phyloP scores from a whole-genome alignment of 2,113 vertebrate species.

The Pterocles orientalis region DNA sequence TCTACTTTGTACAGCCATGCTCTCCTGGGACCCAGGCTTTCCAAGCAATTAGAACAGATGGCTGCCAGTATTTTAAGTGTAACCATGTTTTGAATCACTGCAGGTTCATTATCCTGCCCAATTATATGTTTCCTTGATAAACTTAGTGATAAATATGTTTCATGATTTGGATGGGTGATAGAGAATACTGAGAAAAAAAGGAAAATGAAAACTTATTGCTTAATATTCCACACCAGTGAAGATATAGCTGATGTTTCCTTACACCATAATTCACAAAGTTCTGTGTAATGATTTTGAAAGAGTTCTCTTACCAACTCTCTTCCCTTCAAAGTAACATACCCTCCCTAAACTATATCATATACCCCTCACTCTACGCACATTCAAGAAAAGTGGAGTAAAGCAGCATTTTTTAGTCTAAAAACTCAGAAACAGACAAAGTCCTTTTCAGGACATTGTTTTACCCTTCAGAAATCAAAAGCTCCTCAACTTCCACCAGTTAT shows the following conservation, averaged over 20 bases:
- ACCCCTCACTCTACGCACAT: accelerated
- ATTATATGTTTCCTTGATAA: not conserved
- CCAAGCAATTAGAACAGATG: not conserved
- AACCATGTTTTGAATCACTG: not conserved
- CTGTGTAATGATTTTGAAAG: not conserved
- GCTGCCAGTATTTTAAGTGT: not conserved
- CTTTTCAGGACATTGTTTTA: not conserved
- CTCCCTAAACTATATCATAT: not conserved
- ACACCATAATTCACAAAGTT: accelerated
- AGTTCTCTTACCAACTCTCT: not conserved
- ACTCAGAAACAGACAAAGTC: not conserved
- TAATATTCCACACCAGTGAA: too few species aligned
- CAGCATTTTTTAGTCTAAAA: not conserved
- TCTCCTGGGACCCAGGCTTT: not conserved
- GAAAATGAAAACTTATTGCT: not conserved
- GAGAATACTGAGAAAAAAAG: not conserved
- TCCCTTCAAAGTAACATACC: not conserved
- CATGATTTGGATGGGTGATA: not conserved
- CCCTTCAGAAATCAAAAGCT: not conserved
- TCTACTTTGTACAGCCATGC: not conserved
- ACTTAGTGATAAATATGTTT: not conserved
- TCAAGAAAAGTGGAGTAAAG: not conserved
- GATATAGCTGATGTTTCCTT: accelerated
- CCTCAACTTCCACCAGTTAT: not conserved
- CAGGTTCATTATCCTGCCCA: too few species aligned